These are phyloP conservation scores for Periparus ater DNA, from an alignment of 2,797 vertebrate species.

Conservation along the genomic window DNA sequence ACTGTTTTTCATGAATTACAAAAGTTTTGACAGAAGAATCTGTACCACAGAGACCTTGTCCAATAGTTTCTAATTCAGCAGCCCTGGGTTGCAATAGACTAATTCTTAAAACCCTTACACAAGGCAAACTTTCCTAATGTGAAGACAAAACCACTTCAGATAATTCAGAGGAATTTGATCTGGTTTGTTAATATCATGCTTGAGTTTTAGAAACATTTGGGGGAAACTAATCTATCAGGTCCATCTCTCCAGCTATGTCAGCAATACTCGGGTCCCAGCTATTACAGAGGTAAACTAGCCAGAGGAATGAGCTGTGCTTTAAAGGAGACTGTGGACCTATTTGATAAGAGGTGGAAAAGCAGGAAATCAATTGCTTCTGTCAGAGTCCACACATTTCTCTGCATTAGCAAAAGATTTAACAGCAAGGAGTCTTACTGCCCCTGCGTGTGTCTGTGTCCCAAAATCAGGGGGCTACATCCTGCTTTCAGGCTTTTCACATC, in stretches of 20 bases:
- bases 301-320: neutral
- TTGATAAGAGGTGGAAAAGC: neutral
- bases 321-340: neutral
- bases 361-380: neutral
- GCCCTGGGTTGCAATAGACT: neutral
- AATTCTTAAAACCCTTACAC: neutral
- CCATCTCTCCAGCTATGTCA: neutral
- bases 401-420: neutral
- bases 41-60: fast-evolving
- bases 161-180: neutral
- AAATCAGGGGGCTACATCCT: neutral
- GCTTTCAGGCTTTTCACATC: neutral
- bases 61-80: neutral
- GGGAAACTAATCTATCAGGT: neutral
- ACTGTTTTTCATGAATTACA: neutral
- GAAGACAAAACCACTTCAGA: neutral
- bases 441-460: neutral
- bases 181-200: neutral
- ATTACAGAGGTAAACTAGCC: neutral
- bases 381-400: neutral
- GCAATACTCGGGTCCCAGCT: neutral
- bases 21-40: slow-evolving; percentile 1
- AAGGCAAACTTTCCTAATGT: neutral
- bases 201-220: neutral
- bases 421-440: neutral